Evolutionary conservation across 2,888 invertebrate genomes (phyloP).

Genomic region (Odontocolon sp.): DNA sequence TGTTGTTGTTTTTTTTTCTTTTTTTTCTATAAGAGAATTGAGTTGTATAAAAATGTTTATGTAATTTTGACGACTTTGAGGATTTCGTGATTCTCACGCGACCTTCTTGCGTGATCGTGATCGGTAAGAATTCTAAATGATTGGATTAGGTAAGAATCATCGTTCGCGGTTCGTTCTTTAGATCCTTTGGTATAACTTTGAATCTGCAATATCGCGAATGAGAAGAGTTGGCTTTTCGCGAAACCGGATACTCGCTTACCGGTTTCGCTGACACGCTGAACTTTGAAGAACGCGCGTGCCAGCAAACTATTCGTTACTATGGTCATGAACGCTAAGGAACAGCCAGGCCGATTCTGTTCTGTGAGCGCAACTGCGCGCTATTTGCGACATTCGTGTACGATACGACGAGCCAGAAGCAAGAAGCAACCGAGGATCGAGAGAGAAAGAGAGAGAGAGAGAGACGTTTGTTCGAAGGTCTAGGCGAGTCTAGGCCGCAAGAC

Average conservation of each 20-base stretch:
- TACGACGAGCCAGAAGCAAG: not conserved
- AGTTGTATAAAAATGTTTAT: not conserved
- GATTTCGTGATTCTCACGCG: slow-evolving; percentile 13
- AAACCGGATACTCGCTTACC: slow-evolving; percentile 62
- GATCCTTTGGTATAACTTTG: not conserved
- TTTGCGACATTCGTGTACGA: slow-evolving; percentile 3
- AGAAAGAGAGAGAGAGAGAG: not conserved
- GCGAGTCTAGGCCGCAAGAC: slow-evolving; percentile 28
- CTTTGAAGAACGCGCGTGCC: slow-evolving; percentile 56
- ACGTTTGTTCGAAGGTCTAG: slow-evolving; percentile 47
- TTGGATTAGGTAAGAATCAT: slow-evolving; percentile 30
- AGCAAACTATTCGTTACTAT: slow-evolving; percentile 25
- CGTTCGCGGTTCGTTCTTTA: not conserved
- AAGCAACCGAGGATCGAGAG: too few species aligned
- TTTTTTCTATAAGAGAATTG: not conserved
- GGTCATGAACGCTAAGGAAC: slow-evolving; percentile 14
- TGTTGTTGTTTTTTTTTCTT: not conserved
- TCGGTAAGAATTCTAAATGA: slow-evolving; percentile 38
- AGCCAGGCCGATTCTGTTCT: not conserved
- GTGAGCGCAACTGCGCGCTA: not conserved
- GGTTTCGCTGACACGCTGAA: slow-evolving; percentile 63
- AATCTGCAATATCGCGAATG: slow-evolving; percentile 26
- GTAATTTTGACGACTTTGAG: not conserved
- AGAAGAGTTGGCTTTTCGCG: slow-evolving; percentile 33
- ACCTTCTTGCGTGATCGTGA: slow-evolving; percentile 27